Base-by-base conservation (phyloP, 2,797 vertebrate species). In the Hirundo rustica region DNA sequence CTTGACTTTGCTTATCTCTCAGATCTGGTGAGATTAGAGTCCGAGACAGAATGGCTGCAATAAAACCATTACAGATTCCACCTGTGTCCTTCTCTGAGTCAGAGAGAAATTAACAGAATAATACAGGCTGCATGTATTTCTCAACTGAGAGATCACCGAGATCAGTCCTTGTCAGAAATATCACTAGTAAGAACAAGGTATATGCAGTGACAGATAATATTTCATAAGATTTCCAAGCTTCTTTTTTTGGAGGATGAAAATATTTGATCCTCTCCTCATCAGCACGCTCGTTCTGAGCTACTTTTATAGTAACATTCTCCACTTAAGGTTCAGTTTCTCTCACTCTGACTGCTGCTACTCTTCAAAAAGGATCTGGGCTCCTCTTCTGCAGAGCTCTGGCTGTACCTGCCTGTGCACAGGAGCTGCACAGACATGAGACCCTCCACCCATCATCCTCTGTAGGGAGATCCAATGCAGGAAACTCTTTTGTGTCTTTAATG, bases 41-140 rank as follows among this genome's bases (percentile, higher is more conserved):
- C 70, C 74, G 90, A 74, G 88, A 53, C 38, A 61, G 73, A 92
- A 90, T 44, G 64, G 62, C 83, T 95, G 77, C 83, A 85, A 36
- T 51, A 78, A 94, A 94, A 77, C 90, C 34, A 61, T 92, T 92
- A 92, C 71, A 61, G 74, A 90, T 95, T 93, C 83, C 29, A 79
- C 74, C 61, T 58, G 85, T 91, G 88, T 93, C 64, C 48, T 79
- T 55, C 76, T 61, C 67, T 93, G 88, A 96, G 88, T 95, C 94
- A 94, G 76, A 82, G n/a, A 72, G 79, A 96, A 93, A 96, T 91
- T 88, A 96, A 50, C 64, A 90, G 71, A 80, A 58, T 92, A 93
- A 82, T 73, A 64, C 18, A 42, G 77, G 50, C 74, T 95, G 42
- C 51, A 30, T 30, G 64, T 77, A 71, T 87, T 94, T 93, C 88